Conservation (phyloP, 2,797 vertebrate species). For the Kryptopterus vitreolus region DNA sequence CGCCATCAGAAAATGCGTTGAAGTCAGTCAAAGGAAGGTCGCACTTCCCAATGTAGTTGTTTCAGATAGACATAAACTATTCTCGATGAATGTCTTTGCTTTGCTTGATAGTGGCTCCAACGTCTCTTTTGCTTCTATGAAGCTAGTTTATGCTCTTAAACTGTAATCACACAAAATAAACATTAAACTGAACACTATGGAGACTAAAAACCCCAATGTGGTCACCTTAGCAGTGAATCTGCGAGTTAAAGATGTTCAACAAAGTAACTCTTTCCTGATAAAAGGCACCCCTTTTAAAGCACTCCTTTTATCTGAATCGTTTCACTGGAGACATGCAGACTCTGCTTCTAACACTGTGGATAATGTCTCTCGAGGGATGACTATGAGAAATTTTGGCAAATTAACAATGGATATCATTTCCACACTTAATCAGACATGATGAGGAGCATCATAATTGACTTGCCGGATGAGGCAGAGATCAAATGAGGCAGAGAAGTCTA, state of each 20-base stretch:
- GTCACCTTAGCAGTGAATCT: neutral
- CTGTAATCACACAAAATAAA: neutral
- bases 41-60: neutral
- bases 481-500: constrained; percentile 1
- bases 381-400: neutral
- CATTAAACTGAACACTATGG: neutral
- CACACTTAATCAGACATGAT: neutral
- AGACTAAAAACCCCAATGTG: neutral
- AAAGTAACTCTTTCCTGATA: constrained; percentile 3
- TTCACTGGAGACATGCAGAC: no score
- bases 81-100: neutral
- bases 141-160: neutral
- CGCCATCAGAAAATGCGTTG: neutral
- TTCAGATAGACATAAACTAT: neutral
- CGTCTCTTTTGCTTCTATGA: neutral
- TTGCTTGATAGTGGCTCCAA: neutral
- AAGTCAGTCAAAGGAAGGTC: neutral
- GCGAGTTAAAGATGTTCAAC: neutral
- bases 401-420: neutral
- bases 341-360: neutral
- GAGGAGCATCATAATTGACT: neutral
- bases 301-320: no score
- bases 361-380: neutral
- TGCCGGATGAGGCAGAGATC: neutral
- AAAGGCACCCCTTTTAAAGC: constrained; percentile 4